Percentiles rank a stretch among this genome's conserved stretches.
Conservation (phyloP, 2,113 vertebrate genomes). For the Paradisaea rubra region DNA sequence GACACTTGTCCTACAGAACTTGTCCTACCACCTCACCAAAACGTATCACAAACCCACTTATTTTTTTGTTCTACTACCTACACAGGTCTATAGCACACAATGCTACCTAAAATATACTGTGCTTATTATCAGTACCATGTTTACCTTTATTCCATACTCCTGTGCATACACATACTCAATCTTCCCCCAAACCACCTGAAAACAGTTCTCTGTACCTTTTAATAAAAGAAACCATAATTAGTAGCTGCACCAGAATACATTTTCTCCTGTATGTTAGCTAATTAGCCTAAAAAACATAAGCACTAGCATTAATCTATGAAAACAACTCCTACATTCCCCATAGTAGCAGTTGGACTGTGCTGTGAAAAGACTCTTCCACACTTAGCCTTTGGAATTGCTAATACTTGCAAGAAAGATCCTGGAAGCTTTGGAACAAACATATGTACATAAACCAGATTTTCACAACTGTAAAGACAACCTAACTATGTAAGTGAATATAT, state of each 20-base stretch:
- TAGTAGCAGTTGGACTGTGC: neutral
- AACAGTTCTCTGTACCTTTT: neutral
- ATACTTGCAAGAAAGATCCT: neutral
- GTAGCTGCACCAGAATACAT: neutral
- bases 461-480: neutral
- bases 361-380: neutral
- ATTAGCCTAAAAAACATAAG: neutral
- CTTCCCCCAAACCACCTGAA: neutral
- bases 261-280: neutral
- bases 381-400: neutral
- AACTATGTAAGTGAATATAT: neutral
- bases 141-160: neutral
- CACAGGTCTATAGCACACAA: neutral
- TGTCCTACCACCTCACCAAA: neutral
- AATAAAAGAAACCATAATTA: neutral
- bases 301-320: neutral
- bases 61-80: neutral
- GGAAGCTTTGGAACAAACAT: neutral
- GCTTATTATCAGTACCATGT: neutral
- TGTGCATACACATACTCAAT: neutral
- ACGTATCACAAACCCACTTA: fast-evolving
- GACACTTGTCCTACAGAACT: neutral
- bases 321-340: neutral
- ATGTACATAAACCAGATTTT: neutral
- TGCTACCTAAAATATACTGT: neutral